A percentile compares a stretch with the other conserved stretches of the same genome.
Evolutionary conservation across 2,888 invertebrate genomes (phyloP).

Genomic region (Odontocerum albicorne): DNA sequence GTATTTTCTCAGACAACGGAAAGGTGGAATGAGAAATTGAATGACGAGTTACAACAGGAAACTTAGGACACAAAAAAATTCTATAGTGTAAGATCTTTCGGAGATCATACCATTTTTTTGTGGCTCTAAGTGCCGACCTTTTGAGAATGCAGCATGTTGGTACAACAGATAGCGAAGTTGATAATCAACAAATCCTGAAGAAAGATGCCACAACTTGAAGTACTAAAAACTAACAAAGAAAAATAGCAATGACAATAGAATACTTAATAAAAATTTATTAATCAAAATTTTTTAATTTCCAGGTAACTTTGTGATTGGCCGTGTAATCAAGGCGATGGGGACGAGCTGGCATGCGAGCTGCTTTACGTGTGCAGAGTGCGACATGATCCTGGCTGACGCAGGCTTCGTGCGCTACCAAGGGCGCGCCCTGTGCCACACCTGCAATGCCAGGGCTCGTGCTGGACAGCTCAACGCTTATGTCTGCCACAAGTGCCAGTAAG

Average conservation of each 20-base stretch:
- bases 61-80: no score
- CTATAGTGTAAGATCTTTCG: no score
- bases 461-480: constrained; percentile 94
- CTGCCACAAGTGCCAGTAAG: constrained; percentile 98
- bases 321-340: constrained; percentile 99
- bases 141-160: neutral
- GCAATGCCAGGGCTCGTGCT: constrained; percentile 95
- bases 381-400: constrained; percentile 88
- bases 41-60: no score
- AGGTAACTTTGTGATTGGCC: constrained; percentile 96
- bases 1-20: no score
- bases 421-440: constrained; percentile 90
- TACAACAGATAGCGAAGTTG: no score
- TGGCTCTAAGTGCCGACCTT: no score
- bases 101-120: no score
- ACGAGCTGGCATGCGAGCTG: constrained; percentile 98
- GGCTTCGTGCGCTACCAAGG: constrained; percentile 94
- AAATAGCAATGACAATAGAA: no score
- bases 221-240: no score
- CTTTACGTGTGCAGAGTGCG: constrained; percentile 95
- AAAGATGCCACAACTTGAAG: no score
- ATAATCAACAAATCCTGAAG: no score
- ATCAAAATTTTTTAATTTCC: constrained; percentile 26
- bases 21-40: no score
- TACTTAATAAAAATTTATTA: neutral